A percentile compares a stretch with the other conserved stretches of the same genome.
Evolutionary conservation across 2,888 invertebrate species (phyloP).

Genomic region (Pogonocherus hispidulus): DNA sequence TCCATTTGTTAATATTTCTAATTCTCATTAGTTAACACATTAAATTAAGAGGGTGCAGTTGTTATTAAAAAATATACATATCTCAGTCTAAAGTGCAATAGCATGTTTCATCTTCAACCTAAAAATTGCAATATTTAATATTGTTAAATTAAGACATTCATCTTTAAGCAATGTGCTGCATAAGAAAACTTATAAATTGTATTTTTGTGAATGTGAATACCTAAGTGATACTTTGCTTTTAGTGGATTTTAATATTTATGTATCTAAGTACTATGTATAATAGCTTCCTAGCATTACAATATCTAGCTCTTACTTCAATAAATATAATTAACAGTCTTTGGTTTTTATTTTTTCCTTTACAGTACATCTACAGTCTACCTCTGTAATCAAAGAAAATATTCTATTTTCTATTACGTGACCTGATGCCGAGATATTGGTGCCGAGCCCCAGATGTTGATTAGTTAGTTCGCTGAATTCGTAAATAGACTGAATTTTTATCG

Average conservation of each 20-base stretch:
- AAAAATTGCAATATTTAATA: constrained; percentile 31
- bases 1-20: neutral
- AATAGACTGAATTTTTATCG: no score
- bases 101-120: constrained; percentile 48
- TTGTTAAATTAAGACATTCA: constrained; percentile 50
- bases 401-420: neutral
- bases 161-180: constrained; percentile 45
- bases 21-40: constrained; percentile 14
- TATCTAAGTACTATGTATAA: constrained; percentile 57
- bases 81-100: constrained; percentile 61
- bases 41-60: constrained; percentile 50
- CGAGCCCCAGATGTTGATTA: no score
- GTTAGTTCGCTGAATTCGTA: no score
- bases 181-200: constrained; percentile 55
- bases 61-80: constrained; percentile 55
- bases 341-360: neutral
- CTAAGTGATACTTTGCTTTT: constrained; percentile 65
- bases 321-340: constrained; percentile 45
- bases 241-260: constrained; percentile 64
- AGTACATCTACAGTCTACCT: no score
- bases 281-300: constrained; percentile 62
- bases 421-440: no score
- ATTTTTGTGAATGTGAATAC: constrained; percentile 66
- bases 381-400: no score
- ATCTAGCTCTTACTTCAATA: constrained; percentile 63